phyloP scores from a whole-genome alignment of 1,140 invertebrate genomes.

The Nixonia krombeini region DNA sequence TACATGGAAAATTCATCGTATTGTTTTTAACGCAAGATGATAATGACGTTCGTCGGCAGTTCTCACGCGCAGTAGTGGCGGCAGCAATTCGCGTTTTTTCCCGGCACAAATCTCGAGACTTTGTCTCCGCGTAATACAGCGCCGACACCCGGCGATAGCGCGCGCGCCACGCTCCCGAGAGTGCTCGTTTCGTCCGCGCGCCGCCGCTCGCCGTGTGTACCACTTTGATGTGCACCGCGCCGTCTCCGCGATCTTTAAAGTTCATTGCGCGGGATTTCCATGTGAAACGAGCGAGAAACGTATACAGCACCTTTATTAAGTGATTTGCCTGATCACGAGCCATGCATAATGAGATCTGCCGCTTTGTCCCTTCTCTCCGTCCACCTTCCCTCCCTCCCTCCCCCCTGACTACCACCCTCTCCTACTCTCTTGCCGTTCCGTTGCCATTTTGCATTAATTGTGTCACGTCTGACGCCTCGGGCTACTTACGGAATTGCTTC shows the following conservation, averaged over 20 bases:
- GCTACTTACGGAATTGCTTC: no score
- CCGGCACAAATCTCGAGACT: slow-evolving; percentile 6
- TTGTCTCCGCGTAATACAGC: slow-evolving; percentile 14
- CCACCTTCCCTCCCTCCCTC: no score
- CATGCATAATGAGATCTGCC: slow-evolving; percentile 18
- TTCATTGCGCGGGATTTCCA: slow-evolving; percentile 33
- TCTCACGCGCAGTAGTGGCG: neutral
- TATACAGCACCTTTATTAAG: slow-evolving; percentile 12
- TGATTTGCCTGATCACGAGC: slow-evolving; percentile 24
- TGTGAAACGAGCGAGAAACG: slow-evolving; percentile 16
- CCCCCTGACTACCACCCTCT: no score
- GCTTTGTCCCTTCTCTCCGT: no score
- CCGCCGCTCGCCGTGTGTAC: neutral
- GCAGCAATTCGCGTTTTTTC: neutral
- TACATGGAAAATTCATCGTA: no score
- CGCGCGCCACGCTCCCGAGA: neutral
- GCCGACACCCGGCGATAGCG: neutral
- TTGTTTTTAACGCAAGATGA: no score
- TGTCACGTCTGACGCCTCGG: no score
- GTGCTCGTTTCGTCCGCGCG: neutral
- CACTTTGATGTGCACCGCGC: neutral
- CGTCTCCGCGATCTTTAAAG: slow-evolving; percentile 16
- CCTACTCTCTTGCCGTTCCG: no score
- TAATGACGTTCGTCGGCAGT: neutral
- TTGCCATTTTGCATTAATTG: no score